Evolutionary conservation across 1,140 invertebrate species (phyloP).

Genomic region (Calliopsis andreniformis): DNA sequence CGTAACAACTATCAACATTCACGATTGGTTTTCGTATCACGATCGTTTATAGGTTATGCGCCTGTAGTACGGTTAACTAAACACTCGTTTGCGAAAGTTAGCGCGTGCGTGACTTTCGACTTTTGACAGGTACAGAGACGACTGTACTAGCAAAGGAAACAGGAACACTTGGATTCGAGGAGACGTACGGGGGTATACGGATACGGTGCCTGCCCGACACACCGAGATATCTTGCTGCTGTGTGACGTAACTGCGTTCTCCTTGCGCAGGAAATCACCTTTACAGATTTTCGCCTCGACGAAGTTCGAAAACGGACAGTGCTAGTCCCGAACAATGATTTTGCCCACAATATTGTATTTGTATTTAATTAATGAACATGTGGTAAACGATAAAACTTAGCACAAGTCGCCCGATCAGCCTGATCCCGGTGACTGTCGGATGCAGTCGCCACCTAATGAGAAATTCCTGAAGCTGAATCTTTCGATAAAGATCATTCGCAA

Average conservation of each 20-base stretch:
- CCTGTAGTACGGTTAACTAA: conserved; percentile 17
- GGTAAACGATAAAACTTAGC: conserved; percentile 69
- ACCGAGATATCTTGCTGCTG: conserved; percentile 59
- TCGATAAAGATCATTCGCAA: conserved; percentile 42
- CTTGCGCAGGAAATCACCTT: conserved; percentile 28
- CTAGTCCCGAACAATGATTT: conserved; percentile 43
- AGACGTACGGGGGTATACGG: conserved; percentile 54
- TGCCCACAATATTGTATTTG: conserved; percentile 45
- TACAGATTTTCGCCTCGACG: conserved; percentile 30
- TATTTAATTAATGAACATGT: conserved; percentile 74
- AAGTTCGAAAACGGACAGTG: conserved; percentile 44
- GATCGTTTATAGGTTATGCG: conserved; percentile 71
- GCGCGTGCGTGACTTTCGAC: conserved; percentile 48
- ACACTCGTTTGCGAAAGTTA: conserved; percentile 30
- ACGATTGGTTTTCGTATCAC: conserved; percentile 55
- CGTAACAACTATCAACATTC: conserved; percentile 62
- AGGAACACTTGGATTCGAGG: conserved; percentile 36
- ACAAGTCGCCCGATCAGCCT: conserved; percentile 69
- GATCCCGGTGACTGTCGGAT: conserved; percentile 71
- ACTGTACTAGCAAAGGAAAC: conserved; percentile 34
- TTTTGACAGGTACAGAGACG: conserved; percentile 52
- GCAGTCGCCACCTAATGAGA: conserved; percentile 62
- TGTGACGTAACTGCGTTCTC: conserved; percentile 65
- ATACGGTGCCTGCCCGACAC: conserved; percentile 31
- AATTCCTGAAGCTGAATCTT: not conserved